Evolutionary conservation across 2,113 vertebrate species (phyloP).

Genomic region (Beaufortia kweichowensis): DNA sequence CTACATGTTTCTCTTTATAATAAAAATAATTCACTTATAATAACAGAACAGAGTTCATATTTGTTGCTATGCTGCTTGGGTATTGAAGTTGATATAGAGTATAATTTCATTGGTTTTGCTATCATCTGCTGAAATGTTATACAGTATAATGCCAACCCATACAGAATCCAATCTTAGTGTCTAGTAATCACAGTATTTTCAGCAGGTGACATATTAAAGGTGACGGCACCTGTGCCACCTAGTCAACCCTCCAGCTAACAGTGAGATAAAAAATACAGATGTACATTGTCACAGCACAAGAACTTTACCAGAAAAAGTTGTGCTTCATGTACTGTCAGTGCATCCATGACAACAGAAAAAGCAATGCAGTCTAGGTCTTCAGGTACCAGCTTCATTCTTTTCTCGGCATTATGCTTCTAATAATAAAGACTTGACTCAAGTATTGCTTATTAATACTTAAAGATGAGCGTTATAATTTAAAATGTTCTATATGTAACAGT

Average conservation of each 20-base stretch:
- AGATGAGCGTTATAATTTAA: too few species aligned
- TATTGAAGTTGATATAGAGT: too few species aligned
- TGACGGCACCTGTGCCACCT: slow-evolving; percentile 2
- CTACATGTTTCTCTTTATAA: too few species aligned
- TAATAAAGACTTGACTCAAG: too few species aligned
- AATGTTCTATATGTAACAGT: too few species aligned
- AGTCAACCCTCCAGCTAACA: slow-evolving; percentile 1
- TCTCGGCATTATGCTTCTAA: not conserved
- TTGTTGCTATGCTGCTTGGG: too few species aligned
- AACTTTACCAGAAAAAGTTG: not conserved
- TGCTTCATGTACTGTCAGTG: not conserved
- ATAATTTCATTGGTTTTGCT: too few species aligned
- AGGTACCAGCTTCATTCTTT: not conserved
- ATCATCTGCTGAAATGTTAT: too few species aligned
- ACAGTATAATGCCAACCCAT: too few species aligned
- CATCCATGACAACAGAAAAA: not conserved
- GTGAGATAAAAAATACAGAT: not conserved
- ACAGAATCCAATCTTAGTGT: not conserved
- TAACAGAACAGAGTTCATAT: too few species aligned
- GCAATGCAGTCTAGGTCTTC: not conserved
- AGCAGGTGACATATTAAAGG: not conserved
- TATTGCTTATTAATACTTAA: too few species aligned
- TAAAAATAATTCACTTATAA: too few species aligned
- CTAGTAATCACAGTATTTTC: not conserved
- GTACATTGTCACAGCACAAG: not conserved